phyloP scores from a whole-genome alignment of 2,888 invertebrate genomes.

The Melikaiella ostensackeni region DNA sequence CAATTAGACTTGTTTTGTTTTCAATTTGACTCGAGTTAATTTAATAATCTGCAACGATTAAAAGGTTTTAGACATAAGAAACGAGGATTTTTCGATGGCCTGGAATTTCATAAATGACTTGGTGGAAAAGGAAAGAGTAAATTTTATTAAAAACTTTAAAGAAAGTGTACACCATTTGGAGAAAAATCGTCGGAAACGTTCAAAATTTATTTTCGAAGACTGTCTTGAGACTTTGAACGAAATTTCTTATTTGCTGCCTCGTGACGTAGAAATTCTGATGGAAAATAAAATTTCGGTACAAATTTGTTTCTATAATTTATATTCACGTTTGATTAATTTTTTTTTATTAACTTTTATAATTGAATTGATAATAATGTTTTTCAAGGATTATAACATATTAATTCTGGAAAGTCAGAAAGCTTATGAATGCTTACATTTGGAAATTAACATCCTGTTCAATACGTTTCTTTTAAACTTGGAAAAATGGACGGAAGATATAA shows the following conservation, averaged over 20 bases:
- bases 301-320: background rate
- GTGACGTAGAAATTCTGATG: conserved; percentile 51
- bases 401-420: conserved; percentile 52
- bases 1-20: conserved; percentile 8
- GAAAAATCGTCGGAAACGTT: conserved; percentile 43
- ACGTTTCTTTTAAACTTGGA: conserved; percentile 47
- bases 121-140: conserved; percentile 45
- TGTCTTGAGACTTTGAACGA: conserved; percentile 54
- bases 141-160: conserved; percentile 47
- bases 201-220: conserved; percentile 52
- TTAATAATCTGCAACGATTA: conserved; percentile 17
- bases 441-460: conserved; percentile 46
- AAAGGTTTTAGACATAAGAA: conserved; percentile 46
- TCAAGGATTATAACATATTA: conserved; percentile 55
- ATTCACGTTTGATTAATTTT: too few species aligned
- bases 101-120: background rate
- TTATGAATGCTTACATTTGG: conserved; percentile 53
- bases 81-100: conserved; percentile 38
- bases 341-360: background rate
- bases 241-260: conserved; percentile 47
- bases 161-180: conserved; percentile 49
- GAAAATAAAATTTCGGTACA: conserved; percentile 57
- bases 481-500: conserved; percentile 52
- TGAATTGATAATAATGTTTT: background rate
- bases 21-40: conserved; percentile 36